Base-by-base conservation (phyloP, 2,797 vertebrate species). In the Phalloptychus januarius region DNA sequence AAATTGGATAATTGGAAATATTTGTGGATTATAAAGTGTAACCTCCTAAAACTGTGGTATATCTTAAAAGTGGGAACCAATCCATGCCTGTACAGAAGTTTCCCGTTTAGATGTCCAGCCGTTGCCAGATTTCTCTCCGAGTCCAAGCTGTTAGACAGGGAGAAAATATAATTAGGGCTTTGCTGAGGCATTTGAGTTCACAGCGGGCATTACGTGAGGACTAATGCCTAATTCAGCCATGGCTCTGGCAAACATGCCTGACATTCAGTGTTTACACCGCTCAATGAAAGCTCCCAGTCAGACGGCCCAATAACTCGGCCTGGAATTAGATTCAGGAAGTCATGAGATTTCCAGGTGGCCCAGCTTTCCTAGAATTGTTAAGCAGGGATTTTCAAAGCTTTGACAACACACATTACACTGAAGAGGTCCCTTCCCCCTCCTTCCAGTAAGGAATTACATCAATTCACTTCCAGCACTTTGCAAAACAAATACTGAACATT, bases 301-400 rank as follows among this genome's bases (percentile, higher is more conserved):
- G 93, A 91, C 94, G 79, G 93, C 89, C 91, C 91, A 88, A 93
- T 85, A 86, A 86, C 89, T 74, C 54, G 80, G 85, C 85, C 87
- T 87, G 89, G 91, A 94, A 93, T 92, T 91, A 93, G 89, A 89
- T 87, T 85, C 87, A 93, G 94, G 94, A 95, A 95, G 94, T 94
- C 91, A 93, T 92, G 91, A 91, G 93, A 93, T 93, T 92, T 93
- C 88, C 93, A 94, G 92, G 92, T 94, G 94, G 91, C 88, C 85
- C 13, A 90, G 87, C 91, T 94, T 94, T 94, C 93, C 93, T 90
- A 82, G 91, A 92, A 94, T 89, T 89, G 91, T 93, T 93, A 92
- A 93, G 85, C 73, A 67, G 89, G 85, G 89, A 91, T 91, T 93
- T 91, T 92, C 81, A 76, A 81, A 81, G 83, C 74, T 44, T 86